Percentiles rank a stretch among this genome's conserved stretches.
These are phyloP conservation scores for Chaetodon trifascialis DNA, from an alignment of 2,113 vertebrate species.

Conservation along the genomic window DNA sequence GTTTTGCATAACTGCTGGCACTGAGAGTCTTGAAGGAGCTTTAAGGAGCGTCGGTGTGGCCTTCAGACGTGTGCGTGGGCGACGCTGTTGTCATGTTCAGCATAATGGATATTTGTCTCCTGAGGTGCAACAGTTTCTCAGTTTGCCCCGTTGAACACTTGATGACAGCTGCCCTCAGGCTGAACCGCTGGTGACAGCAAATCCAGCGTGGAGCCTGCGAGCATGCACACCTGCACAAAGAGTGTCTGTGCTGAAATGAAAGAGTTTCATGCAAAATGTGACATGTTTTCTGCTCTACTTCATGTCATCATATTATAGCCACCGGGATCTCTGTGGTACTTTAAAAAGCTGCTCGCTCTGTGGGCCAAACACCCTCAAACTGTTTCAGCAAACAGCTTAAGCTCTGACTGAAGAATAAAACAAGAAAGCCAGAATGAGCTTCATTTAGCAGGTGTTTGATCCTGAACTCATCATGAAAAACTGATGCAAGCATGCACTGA, in stretches of 20 bases:
- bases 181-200: conserved; percentile 7
- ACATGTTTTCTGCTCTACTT: not conserved
- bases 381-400: not conserved
- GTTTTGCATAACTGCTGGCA: conserved; percentile 43
- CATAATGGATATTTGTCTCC: conserved; percentile 51
- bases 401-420: not conserved
- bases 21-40: not conserved
- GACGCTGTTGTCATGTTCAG: conserved; percentile 18
- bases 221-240: conserved; percentile 47
- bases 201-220: not conserved
- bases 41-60: not conserved
- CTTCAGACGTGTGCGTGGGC: not conserved
- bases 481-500: not conserved
- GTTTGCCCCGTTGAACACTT: conserved; percentile 15
- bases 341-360: not conserved
- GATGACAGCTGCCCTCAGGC: conserved; percentile 57
- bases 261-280: not conserved
- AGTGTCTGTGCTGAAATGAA: conserved; percentile 1
- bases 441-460: not conserved
- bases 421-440: not conserved
- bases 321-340: not conserved
- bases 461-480: not conserved
- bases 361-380: not conserved
- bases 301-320: not conserved
- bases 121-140: conserved; percentile 56